A percentile compares a stretch with the other conserved stretches of the same genome.
These are phyloP conservation scores for Linnaemya tessellans DNA, from an alignment of 2,888 invertebrate genomes.

Conservation along the genomic window DNA sequence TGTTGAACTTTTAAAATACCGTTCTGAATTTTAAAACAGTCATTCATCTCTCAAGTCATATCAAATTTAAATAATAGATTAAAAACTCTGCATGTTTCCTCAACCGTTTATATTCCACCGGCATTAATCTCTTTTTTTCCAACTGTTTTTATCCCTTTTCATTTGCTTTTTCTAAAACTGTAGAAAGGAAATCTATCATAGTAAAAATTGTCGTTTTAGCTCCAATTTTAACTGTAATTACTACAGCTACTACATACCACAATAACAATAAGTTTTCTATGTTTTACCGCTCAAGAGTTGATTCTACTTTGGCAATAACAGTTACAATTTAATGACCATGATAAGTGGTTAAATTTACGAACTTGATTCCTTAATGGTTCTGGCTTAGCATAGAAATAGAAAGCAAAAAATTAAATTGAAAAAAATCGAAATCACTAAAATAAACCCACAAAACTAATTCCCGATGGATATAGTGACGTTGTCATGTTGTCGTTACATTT, in stretches of 20 bases:
- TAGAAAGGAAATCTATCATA: slow-evolving; percentile 51
- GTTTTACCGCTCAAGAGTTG: slow-evolving; percentile 35
- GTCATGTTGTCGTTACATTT: slow-evolving; percentile 50
- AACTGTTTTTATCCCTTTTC: neutral
- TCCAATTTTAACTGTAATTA: slow-evolving; percentile 65
- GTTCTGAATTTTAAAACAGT: neutral
- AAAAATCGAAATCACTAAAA: slow-evolving; percentile 23
- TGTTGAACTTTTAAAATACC: neutral
- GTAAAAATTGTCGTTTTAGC: slow-evolving; percentile 56
- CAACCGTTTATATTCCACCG: too few species aligned
- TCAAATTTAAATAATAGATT: neutral
- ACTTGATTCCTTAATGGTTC: slow-evolving; percentile 57
- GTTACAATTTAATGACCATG: slow-evolving; percentile 78
- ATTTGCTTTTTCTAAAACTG: slow-evolving; percentile 9
- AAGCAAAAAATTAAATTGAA: slow-evolving; percentile 13
- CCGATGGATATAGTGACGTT: slow-evolving; percentile 55
- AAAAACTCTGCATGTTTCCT: neutral
- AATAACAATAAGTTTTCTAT: slow-evolving; percentile 56
- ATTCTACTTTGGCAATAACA: slow-evolving; percentile 63
- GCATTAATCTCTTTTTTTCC: slow-evolving; percentile 19
- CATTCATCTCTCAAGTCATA: neutral
- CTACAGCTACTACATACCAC: slow-evolving; percentile 36
- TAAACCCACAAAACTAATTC: slow-evolving; percentile 58
- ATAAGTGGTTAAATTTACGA: slow-evolving; percentile 76
- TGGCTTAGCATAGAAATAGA: slow-evolving; percentile 24